Evolutionary conservation across 2,888 invertebrate species (phyloP).

Genomic region (Hirtodrosophila confusa): DNA sequence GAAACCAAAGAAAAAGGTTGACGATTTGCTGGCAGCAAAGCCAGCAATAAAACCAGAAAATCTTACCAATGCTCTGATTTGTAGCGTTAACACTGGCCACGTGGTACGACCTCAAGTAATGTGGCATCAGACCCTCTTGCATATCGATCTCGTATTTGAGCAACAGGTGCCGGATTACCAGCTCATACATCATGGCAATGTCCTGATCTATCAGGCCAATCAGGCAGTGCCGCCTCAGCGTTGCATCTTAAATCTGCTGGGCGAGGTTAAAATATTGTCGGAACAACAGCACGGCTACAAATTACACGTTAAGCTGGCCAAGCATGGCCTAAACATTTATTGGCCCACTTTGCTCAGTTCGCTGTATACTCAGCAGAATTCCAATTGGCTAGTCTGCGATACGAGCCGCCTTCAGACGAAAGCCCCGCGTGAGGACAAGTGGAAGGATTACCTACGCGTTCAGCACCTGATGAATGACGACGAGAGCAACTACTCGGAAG

Average conservation of each 20-base stretch:
- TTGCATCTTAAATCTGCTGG: constrained; percentile 50
- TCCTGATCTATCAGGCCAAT: constrained; percentile 38
- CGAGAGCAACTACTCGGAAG: constrained; percentile 5
- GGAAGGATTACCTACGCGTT: no score
- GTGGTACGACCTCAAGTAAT: constrained; percentile 52
- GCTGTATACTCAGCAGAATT: constrained; percentile 35
- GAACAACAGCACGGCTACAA: constrained; percentile 50
- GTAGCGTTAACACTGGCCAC: background rate
- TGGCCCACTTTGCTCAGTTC: constrained; percentile 60
- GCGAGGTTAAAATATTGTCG: constrained; percentile 43
- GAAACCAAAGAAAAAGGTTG: background rate
- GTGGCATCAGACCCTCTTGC: constrained; percentile 48
- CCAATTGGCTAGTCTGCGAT: constrained; percentile 58
- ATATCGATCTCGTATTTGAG: constrained; percentile 49
- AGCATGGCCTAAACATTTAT: constrained; percentile 7
- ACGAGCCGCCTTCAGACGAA: constrained; percentile 5
- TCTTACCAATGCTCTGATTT: constrained; percentile 10
- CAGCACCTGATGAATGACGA: background rate
- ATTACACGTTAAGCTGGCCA: constrained; percentile 53
- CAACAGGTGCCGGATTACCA: constrained; percentile 55
- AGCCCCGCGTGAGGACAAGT: no score
- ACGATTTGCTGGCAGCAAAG: background rate
- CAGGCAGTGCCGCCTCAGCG: constrained; percentile 46
- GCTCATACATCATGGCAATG: constrained; percentile 19
- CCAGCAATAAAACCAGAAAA: background rate